Percentiles rank a stretch among this genome's conserved stretches.
These are phyloP conservation scores for Dromaius novaehollandiae DNA, from an alignment of 2,113 vertebrate genomes.

Conservation along the genomic window DNA sequence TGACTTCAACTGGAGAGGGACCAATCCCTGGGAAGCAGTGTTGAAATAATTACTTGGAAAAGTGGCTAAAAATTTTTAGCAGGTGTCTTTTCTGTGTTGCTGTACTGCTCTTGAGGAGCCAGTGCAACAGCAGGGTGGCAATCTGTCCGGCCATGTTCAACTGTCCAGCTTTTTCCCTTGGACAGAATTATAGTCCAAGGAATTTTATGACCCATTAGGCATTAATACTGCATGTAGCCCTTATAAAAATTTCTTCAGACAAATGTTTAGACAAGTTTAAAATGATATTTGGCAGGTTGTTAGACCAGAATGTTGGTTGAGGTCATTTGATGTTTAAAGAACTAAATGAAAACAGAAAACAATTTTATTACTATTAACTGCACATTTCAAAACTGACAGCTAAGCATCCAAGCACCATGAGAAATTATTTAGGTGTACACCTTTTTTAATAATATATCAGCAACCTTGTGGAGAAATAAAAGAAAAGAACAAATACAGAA, in stretches of 20 bases:
- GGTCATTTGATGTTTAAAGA: neutral
- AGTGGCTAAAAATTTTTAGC: neutral
- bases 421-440: neutral
- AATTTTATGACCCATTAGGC: neutral
- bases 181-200: neutral
- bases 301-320: neutral
- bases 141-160: neutral
- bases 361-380: neutral
- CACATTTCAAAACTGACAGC: neutral
- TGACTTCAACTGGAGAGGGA: neutral
- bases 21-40: neutral
- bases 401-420: neutral
- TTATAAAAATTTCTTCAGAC: neutral
- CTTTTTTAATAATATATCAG: neutral
- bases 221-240: neutral
- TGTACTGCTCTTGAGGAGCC: neutral
- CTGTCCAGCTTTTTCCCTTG: neutral
- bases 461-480: neutral
- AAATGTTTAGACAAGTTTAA: conserved; percentile 11
- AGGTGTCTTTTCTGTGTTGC: neutral
- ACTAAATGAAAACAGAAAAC: neutral
- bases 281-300: neutral
- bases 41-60: neutral
- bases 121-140: neutral
- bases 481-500: neutral